Evolutionary conservation across 2,888 invertebrate species (phyloP).

Genomic region (Enchytraeus crypticus): DNA sequence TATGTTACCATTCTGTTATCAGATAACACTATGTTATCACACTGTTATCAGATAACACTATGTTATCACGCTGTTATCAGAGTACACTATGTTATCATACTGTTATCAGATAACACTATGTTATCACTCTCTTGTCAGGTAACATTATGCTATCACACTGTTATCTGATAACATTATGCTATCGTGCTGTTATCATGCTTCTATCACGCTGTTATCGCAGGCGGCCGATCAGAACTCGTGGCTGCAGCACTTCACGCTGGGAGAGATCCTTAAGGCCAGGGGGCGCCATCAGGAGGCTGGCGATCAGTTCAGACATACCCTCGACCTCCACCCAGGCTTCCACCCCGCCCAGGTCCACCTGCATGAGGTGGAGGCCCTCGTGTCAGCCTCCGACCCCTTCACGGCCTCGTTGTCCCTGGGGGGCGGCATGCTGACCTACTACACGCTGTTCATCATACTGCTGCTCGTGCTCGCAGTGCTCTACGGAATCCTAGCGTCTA

Average conservation of each 20-base stretch:
- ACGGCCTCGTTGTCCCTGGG: constrained; percentile 70
- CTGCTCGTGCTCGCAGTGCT: constrained; percentile 70
- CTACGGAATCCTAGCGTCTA: constrained; percentile 70
- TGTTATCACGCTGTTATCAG: too few species aligned
- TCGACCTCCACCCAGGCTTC: constrained; percentile 76
- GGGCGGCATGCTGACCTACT: constrained; percentile 70
- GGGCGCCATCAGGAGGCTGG: constrained; percentile 81
- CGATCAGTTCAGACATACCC: constrained; percentile 69
- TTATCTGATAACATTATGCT: too few species aligned
- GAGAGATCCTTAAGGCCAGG: constrained; percentile 82
- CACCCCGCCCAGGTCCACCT: constrained; percentile 70
- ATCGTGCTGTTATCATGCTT: background rate
- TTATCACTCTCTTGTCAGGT: too few species aligned
- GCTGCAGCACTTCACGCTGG: constrained; percentile 83
- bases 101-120: too few species aligned
- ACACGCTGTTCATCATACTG: constrained; percentile 76
- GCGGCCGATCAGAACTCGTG: constrained; percentile 76
- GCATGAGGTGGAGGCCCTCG: constrained; percentile 65
- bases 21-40: too few species aligned
- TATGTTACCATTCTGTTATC: too few species aligned
- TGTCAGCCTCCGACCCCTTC: constrained; percentile 61
- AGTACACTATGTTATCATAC: too few species aligned
- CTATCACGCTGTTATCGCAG: constrained; percentile 53
- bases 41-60: too few species aligned
- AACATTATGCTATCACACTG: too few species aligned